Base-by-base conservation (phyloP, 2,113 vertebrate genomes). In the Pelecanoides urinatrix region DNA sequence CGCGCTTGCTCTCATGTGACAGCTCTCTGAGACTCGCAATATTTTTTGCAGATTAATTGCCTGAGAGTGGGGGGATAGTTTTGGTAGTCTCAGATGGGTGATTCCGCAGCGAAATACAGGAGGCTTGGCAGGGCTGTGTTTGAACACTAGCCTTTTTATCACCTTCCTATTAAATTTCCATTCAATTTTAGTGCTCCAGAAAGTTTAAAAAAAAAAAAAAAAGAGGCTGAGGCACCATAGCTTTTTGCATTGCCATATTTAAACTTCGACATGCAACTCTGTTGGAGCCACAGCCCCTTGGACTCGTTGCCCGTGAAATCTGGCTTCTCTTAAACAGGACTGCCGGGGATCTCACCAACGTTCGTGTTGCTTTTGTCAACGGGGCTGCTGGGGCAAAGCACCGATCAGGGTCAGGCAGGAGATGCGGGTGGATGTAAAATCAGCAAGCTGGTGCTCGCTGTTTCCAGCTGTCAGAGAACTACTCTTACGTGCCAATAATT, bases 341-440 rank as follows among this genome's bases (percentile, higher is more conserved):
- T 22, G 30, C 11, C 5, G 5, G 13, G n/a, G 63, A 45, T 66
- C n/a, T 26, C 40, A 3, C 27, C 30, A 4, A 2, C 0, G 3
- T 40, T 38, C 9, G 18, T 27, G 53, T 21, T 45, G 42, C 8
- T 45, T 45, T 49, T 53, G 29, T 32, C 50, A 23, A 1, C 3
- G 42, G 34, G 36, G 38, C 61, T 50, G 10, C 9, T 42, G 59
- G 50, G 66, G 55, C 27, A 52, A 58, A 70, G 42, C 53, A 29
- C 10, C 0, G 4, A 3, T 10, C 2, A 1, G 10, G 59, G 16
- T 32, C 10, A 55, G 44, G 27, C 7, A 11, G 55, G 61, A 50
- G 23, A 34, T 32, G 5, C 7, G 49, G 44, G 26, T 12, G 61
- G 53, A 11, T 21, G 34, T 18, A n/a, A 25, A 19, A 30, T 22